phyloP scores from a whole-genome alignment of 2,888 invertebrate species.

The Andrena minutula region DNA sequence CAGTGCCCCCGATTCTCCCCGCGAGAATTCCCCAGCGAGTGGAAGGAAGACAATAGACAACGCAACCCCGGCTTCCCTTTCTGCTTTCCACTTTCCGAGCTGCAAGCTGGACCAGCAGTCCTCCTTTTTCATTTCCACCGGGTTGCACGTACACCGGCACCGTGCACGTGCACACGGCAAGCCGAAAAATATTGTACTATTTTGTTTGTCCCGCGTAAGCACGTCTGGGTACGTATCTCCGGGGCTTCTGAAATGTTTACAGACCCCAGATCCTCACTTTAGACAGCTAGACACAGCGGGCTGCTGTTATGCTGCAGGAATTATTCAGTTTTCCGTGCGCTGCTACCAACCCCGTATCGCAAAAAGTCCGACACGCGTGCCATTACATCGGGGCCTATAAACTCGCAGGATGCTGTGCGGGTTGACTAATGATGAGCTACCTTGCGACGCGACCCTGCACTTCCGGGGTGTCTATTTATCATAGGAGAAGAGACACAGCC shows the following conservation, averaged over 20 bases:
- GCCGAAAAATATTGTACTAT: constrained; percentile 38
- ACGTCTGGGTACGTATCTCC: background rate
- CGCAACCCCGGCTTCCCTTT: constrained; percentile 1
- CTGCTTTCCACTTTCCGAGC: background rate
- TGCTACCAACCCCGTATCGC: background rate
- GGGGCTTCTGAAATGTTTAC: constrained; percentile 10
- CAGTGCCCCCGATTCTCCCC: background rate
- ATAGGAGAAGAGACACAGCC: background rate
- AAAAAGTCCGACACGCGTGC: background rate
- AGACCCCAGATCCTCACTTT: background rate
- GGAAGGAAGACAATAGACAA: constrained; percentile 31
- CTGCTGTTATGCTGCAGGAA: background rate
- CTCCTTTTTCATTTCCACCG: constrained; percentile 36
- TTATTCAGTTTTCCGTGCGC: background rate
- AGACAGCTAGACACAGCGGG: background rate
- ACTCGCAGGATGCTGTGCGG: background rate
- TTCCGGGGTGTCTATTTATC: background rate
- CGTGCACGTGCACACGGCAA: background rate
- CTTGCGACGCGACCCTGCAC: background rate
- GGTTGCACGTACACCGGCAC: background rate
- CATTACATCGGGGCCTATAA: background rate
- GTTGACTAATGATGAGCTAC: background rate
- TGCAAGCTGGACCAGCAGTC: constrained; percentile 9
- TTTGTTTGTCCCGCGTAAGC: constrained; percentile 2
- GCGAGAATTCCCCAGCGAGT: background rate